A percentile compares a stretch with the other conserved stretches of the same genome.
These are phyloP conservation scores for Pollenia labialis DNA, from an alignment of 2,888 invertebrate genomes.

Conservation along the genomic window DNA sequence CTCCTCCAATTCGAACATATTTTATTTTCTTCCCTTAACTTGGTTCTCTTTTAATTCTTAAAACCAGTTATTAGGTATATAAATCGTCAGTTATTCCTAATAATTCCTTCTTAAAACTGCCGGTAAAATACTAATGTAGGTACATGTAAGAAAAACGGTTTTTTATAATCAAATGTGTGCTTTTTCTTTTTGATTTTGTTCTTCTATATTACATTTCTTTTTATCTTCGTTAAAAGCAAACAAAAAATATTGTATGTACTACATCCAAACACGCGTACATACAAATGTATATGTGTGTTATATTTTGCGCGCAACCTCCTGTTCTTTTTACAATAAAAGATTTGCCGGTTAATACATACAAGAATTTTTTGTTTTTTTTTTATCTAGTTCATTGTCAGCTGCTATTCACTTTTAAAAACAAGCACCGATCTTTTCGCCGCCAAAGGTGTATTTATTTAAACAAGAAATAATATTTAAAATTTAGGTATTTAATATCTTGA, in stretches of 20 bases:
- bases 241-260: background rate
- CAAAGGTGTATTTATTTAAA: slow-evolving; percentile 36
- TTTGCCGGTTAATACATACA: slow-evolving; percentile 45
- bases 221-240: slow-evolving; percentile 23
- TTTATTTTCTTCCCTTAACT: slow-evolving; percentile 43
- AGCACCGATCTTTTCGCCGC: slow-evolving; percentile 45
- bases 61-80: background rate
- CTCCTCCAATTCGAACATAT: slow-evolving; percentile 90
- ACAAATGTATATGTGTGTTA: background rate
- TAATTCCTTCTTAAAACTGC: slow-evolving; percentile 25
- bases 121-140: background rate
- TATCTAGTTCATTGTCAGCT: background rate
- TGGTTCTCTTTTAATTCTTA: background rate
- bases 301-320: slow-evolving; percentile 56
- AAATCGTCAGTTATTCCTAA: background rate
- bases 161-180: background rate
- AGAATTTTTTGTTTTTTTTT: background rate
- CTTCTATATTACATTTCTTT: slow-evolving; percentile 39
- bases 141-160: slow-evolving; percentile 1
- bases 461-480: slow-evolving; percentile 19
- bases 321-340: slow-evolving; percentile 12
- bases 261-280: slow-evolving; percentile 11
- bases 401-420: slow-evolving; percentile 21
- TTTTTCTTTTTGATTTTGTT: background rate
- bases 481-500: slow-evolving; percentile 21